A percentile compares a stretch with the other conserved stretches of the same genome.
phyloP scores from a whole-genome alignment of 2,113 vertebrate species.

The Thamnaconus septentrionalis region DNA sequence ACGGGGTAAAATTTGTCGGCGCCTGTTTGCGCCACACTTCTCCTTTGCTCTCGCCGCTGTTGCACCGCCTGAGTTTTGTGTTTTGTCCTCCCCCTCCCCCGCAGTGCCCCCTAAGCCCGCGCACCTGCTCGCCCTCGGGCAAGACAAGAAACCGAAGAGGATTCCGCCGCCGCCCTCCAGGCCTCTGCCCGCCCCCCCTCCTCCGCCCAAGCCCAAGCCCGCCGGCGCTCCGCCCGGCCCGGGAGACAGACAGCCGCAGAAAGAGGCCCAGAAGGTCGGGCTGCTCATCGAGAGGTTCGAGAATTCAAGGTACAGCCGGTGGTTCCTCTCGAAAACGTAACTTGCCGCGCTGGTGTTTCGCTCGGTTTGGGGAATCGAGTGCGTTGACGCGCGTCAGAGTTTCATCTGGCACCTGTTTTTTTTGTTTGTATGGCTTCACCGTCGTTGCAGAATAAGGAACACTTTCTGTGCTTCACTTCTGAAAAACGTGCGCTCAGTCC shows the following conservation, averaged over 20 bases:
- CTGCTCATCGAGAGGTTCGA: conserved; percentile 83
- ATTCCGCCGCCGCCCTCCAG: conserved; percentile 82
- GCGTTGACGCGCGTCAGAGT: too few relatives aligned
- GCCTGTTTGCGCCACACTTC: conserved; percentile 36
- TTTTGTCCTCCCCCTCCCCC: conserved; percentile 14
- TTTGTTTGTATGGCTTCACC: too few relatives aligned
- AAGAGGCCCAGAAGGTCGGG: conserved; percentile 74
- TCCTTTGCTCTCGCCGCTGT: conserved; percentile 33
- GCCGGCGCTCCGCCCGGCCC: conserved; percentile 40
- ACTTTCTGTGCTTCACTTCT: too few relatives aligned
- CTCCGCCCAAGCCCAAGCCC: conserved; percentile 74
- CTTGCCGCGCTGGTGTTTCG: too few relatives aligned
- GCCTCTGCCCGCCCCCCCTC: conserved; percentile 77
- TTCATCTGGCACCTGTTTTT: too few relatives aligned
- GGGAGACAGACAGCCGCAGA: conserved; percentile 54
- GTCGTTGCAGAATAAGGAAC: too few relatives aligned
- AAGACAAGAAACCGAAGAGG: conserved; percentile 76
- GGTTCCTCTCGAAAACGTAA: too few relatives aligned
- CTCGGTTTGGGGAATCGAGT: too few relatives aligned
- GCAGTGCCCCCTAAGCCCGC: conserved; percentile 87
- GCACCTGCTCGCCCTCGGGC: conserved; percentile 79
- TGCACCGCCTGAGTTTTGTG: conserved; percentile 15
- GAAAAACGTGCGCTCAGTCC: too few relatives aligned
- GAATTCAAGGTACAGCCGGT: conserved; percentile 76
- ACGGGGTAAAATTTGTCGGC: background rate